Evolutionary conservation across 2,797 vertebrate species (phyloP).

Genomic region (Enteromius anoplus): DNA sequence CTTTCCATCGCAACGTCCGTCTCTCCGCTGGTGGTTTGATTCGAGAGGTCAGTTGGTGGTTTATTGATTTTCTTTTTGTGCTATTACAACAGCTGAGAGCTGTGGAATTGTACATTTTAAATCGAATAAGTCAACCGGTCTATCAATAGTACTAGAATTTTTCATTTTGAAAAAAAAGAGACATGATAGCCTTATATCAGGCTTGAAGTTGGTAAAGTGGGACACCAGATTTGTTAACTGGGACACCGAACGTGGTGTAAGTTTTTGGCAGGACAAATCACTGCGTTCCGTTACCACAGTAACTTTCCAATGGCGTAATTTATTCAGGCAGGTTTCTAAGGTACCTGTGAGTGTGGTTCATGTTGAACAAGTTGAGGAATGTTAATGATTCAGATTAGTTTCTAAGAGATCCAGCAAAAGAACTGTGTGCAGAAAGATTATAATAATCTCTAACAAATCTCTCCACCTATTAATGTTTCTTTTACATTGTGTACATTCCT

Average conservation of each 20-base stretch:
- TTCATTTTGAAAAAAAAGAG: not conserved
- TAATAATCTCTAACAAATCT: constrained; percentile 70
- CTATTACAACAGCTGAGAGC: too few relatives aligned
- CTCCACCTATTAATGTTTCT: constrained; percentile 18
- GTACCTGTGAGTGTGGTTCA: not conserved
- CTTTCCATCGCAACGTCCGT: constrained; percentile 94
- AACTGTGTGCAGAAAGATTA: constrained; percentile 75
- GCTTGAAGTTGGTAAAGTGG: not conserved
- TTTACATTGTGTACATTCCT: not conserved
- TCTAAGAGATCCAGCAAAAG: constrained; percentile 62
- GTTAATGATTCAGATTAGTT: constrained; percentile 78
- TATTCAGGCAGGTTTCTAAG: constrained; percentile 7
- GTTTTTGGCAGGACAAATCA: not conserved
- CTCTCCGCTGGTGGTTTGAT: constrained; percentile 92
- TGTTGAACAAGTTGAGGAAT: constrained; percentile 72
- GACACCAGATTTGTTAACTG: not conserved
- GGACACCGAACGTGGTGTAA: not conserved
- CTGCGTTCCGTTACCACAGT: not conserved
- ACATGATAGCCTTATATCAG: not conserved
- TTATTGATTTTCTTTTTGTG: constrained; percentile 11
- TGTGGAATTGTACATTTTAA: not conserved
- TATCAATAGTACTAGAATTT: not conserved
- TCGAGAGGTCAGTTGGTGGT: constrained; percentile 81
- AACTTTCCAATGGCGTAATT: constrained; percentile 6
- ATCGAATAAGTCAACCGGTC: not conserved